phyloP scores from a whole-genome alignment of 2,888 invertebrate genomes.

The Lordiphosa fenestrarum region DNA sequence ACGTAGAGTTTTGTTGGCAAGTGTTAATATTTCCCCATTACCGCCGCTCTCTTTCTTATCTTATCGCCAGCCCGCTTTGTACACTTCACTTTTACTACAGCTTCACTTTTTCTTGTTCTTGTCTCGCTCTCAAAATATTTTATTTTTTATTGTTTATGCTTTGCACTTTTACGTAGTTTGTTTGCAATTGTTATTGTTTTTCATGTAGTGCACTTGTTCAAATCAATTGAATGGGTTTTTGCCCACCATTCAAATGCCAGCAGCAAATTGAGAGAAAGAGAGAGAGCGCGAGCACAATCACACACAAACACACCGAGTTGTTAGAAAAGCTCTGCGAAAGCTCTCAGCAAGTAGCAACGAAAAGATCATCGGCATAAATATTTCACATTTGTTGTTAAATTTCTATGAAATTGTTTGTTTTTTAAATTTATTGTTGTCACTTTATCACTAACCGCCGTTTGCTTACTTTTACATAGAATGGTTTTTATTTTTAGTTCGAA shows the following conservation, averaged over 20 bases:
- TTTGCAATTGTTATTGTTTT: slow-evolving; percentile 59
- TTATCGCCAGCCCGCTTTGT: slow-evolving; percentile 52
- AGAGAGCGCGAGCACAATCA: slow-evolving; percentile 20
- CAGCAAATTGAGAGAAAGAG: slow-evolving; percentile 23
- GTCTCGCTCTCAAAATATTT: slow-evolving; percentile 9
- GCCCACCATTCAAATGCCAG: slow-evolving; percentile 29
- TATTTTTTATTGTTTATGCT: slow-evolving; percentile 30
- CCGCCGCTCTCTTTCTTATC: slow-evolving; percentile 28
- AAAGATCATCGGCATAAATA: neutral
- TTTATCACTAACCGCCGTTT: slow-evolving; percentile 25
- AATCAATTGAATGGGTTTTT: slow-evolving; percentile 60
- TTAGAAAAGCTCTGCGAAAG: slow-evolving; percentile 27
- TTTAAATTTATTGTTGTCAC: slow-evolving; percentile 17
- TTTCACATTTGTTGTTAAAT: slow-evolving; percentile 21
- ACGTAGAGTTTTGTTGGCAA: too few species aligned
- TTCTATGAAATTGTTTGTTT: slow-evolving; percentile 37
- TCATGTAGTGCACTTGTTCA: slow-evolving; percentile 64
- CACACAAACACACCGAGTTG: slow-evolving; percentile 37
- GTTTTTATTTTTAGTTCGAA: neutral
- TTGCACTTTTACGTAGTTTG: slow-evolving; percentile 24
- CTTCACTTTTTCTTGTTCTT: slow-evolving; percentile 16
- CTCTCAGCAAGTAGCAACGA: slow-evolving; percentile 1
- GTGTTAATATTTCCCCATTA: too few species aligned
- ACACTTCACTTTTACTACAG: slow-evolving; percentile 31
- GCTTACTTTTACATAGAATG: slow-evolving; percentile 19